Evolutionary conservation across 2,797 vertebrate species (phyloP), one percentile per base, ranked within the genome.

Genomic region (Xenentodon cancila): DNA sequence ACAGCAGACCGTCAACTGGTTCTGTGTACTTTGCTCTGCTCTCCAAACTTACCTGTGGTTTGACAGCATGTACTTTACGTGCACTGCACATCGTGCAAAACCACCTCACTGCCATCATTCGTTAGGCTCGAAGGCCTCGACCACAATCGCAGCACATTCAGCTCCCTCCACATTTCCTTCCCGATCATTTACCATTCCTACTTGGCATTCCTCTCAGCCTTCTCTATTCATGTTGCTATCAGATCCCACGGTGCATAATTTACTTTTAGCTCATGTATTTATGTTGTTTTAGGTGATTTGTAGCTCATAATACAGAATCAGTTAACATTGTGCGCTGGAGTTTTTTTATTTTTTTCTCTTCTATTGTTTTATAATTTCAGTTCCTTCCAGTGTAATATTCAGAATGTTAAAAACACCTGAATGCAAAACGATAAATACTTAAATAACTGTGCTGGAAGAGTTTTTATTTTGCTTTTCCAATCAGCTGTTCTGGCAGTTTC

Each of bases 21-120:
- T 53, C 20, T 48, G 47, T 22, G 37, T 22, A 42, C 11, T 9
- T 25, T 52, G 18, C 34, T 54, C 20, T 16, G 45, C 9, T 12
- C 53, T 56, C 60, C 40, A 13, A 46, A 76, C 71, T 52, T 55
- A 48, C 75, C 68, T 78, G 77, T 15, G 75, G 77, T 77, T 47
- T 71, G 50, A 73, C 59, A 62, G 69, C 56, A 69, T 62, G 71
- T 61, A 63, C 74, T 76, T 59, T 59, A 55, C 65, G 69, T 20
- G 55, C 67, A 21, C 61, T 66, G 59, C 16, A 9, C 11, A 45
- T 77, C 73, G 71, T 54, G 45, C 47, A 72, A 77, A 40, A 51
- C 48, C 58, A 63, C 71, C 68, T 72, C 16, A 7, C 15, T 81
- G 73, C 67, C 77, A 79, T 80, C 70, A 85, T 71, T 66, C 57